These are phyloP conservation scores for Pipra filicauda DNA, from an alignment of 2,113 vertebrate species.

Conservation along the genomic window DNA sequence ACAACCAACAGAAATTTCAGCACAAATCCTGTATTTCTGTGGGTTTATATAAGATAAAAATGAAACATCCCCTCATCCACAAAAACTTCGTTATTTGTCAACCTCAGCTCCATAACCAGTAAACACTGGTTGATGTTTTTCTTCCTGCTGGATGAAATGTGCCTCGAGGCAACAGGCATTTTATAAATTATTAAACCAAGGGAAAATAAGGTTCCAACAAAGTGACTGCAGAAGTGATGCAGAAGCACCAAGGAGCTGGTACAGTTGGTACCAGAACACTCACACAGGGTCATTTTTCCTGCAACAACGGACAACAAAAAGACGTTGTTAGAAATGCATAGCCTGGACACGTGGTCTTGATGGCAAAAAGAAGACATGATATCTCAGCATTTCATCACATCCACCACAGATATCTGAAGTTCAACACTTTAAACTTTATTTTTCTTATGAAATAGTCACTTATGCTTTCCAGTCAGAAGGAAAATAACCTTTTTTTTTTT, in stretches of 20 bases:
- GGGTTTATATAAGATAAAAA: constrained; percentile 13
- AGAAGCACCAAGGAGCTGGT: constrained; percentile 21
- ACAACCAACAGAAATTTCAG: background rate
- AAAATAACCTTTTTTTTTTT: background rate
- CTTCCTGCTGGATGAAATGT: constrained; percentile 47
- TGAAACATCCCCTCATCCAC: background rate
- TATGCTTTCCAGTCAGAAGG: background rate
- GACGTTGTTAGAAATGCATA: constrained; percentile 45
- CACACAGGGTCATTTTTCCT: constrained; percentile 21
- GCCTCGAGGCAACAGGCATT: constrained; percentile 45
- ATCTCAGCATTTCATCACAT: constrained; percentile 25
- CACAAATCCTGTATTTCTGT: background rate
- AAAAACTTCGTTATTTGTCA: constrained; percentile 55
- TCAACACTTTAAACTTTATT: background rate
- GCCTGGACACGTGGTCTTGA: background rate
- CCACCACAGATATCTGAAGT: background rate
- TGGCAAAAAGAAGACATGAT: background rate
- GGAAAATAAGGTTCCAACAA: constrained; percentile 52
- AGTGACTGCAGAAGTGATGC: constrained; percentile 12
- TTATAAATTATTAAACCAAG: constrained; percentile 65
- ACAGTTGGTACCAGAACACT: constrained; percentile 51
- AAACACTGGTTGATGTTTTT: constrained; percentile 49
- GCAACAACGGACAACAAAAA: constrained; percentile 17
- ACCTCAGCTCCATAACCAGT: background rate
- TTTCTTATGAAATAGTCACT: background rate